Base-by-base conservation (phyloP, 2,113 vertebrate species). In the Pomatostomus ruficeps region DNA sequence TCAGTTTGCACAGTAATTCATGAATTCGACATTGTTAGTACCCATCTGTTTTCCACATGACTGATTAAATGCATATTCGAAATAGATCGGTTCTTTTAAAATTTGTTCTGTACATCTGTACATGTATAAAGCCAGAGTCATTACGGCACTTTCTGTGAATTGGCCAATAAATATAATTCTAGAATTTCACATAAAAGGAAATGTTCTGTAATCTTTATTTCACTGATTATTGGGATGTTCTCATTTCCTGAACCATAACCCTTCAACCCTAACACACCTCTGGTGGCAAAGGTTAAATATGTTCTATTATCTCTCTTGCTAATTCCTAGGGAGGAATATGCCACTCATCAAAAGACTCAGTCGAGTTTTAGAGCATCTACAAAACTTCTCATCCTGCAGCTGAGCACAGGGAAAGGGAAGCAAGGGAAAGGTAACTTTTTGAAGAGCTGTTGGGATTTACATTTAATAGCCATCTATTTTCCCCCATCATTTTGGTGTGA, bases 101-200 rank as follows among this genome's bases (percentile, higher is more conserved):
- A 93, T 76, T 96, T 95, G 94, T 92, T 96, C 96, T 97, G 94
- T 97, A 97, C 94, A 95, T 96, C 96, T 96, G 88, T 96, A 97
- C 92, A 72, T 93, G 95, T 97, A 93, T 97, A 97, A 97, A 97
- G 96, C 85, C 96, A 96, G 90, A 93, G 95, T 97, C 67, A 96
- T 98, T 97, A 97, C 12, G 95, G 98, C 98, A 99, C 98, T 99
- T 98, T 98, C 98, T 99, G 98, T 99, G 99, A 98, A 98, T 98
- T 98, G 98, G 97, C 98, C 98, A 99, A 99, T 99, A 99, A 99
- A 99, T 98, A 98, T 98, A 98, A 98, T 98, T 99, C 99, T 99
- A 98, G 98, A 98, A 98, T 98, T 98, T 98, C 98, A 98, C 97
- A 98, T 96, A 97, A 98, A 97, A 95, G 12, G 19, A n/a, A 71